A percentile compares a stretch with the other conserved stretches of the same genome.
phyloP scores from a whole-genome alignment of 2,113 vertebrate species.

The Macrotus californicus region DNA sequence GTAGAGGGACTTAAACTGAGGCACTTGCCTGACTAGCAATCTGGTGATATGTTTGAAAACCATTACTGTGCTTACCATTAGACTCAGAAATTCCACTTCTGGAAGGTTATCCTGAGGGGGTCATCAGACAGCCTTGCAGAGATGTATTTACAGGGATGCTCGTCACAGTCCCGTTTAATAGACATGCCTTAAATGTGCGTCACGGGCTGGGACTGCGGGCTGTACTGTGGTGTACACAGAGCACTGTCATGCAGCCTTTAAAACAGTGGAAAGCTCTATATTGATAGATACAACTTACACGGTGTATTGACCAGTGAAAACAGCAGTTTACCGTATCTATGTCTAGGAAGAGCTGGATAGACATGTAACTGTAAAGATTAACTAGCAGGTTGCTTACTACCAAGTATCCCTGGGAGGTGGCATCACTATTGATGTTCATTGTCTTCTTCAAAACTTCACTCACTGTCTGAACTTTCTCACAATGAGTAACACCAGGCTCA shows the following conservation, averaged over 20 bases:
- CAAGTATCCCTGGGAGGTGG: background rate
- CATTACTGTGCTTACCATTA: background rate
- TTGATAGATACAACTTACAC: background rate
- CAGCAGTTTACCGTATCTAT: background rate
- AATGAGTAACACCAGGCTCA: background rate
- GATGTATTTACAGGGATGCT: background rate
- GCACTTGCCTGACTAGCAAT: background rate
- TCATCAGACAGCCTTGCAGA: background rate
- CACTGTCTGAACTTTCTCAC: background rate
- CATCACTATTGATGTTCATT: background rate
- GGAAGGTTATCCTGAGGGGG: background rate
- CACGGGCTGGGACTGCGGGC: background rate
- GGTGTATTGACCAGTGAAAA: background rate
- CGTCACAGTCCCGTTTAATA: background rate
- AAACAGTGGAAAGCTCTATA: background rate
- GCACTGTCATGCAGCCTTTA: background rate
- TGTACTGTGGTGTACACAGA: no score
- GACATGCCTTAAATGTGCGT: background rate
- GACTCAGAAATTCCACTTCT: constrained; percentile 12
- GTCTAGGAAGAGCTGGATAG: background rate
- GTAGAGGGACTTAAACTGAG: background rate
- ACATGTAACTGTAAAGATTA: background rate
- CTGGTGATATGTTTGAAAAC: background rate
- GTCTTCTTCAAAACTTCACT: background rate
- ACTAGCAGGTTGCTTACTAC: background rate